Evolutionary conservation across 2,113 vertebrate species (phyloP).

Genomic region (Vulpes lagopus): DNA sequence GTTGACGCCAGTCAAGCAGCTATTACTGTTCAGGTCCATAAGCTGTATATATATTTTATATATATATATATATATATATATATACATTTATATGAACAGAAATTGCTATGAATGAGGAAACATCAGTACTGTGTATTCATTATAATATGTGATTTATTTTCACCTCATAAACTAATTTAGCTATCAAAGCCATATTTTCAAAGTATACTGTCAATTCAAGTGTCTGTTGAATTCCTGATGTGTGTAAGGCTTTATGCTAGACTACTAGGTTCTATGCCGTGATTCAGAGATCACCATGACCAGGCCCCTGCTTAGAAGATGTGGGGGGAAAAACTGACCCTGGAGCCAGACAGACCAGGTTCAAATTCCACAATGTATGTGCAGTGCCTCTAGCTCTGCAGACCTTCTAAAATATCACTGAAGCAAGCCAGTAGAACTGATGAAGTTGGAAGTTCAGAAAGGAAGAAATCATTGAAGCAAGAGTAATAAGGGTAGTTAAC

Average conservation of each 20-base stretch:
- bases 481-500: not conserved
- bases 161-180: not conserved
- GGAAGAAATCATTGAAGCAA: not conserved
- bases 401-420: not conserved
- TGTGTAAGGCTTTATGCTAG: not conserved
- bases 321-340: no score
- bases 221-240: not conserved
- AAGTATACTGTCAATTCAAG: not conserved
- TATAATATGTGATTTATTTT: not conserved
- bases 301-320: not conserved
- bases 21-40: accelerated
- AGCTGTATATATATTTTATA: not conserved
- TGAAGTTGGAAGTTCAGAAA: not conserved
- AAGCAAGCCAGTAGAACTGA: not conserved
- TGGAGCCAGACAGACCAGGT: no score
- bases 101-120: not conserved
- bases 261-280: no score
- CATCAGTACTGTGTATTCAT: not conserved
- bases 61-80: not conserved
- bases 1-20: not conserved
- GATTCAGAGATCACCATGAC: not conserved
- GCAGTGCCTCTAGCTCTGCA: no score
- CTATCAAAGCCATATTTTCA: not conserved
- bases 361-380: not conserved
- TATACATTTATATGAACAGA: not conserved